phyloP scores from a whole-genome alignment of 1,140 invertebrate species.

The Zaprionus davidi region DNA sequence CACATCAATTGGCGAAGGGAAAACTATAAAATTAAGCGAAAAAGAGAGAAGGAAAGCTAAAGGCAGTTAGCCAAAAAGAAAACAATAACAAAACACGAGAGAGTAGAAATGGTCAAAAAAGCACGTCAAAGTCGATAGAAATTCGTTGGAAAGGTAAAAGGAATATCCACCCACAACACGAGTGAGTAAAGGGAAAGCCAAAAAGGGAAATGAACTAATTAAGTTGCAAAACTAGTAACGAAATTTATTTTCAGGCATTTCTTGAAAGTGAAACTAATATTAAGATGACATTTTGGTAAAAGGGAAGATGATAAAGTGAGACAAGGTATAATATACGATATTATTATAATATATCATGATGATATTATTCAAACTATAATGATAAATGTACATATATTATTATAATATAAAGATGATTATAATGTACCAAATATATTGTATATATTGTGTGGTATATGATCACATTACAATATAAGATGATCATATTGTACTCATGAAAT shows the following conservation, averaged over 20 bases:
- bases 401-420: too few relatives aligned
- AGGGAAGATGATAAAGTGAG: not conserved
- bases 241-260: not conserved
- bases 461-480: too few relatives aligned
- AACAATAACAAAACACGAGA: not conserved
- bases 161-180: constrained; percentile 23
- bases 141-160: constrained; percentile 18
- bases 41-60: not conserved
- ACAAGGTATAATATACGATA: too few relatives aligned
- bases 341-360: not conserved
- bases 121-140: not conserved
- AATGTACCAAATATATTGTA: too few relatives aligned
- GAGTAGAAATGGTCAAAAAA: constrained; percentile 14
- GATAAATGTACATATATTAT: too few relatives aligned
- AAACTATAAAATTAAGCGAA: constrained; percentile 13
- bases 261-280: not conserved
- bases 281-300: not conserved
- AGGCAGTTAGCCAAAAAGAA: constrained; percentile 2
- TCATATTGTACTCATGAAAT: too few relatives aligned
- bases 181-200: constrained; percentile 27
- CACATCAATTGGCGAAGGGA: constrained; percentile 23
- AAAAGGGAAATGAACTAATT: constrained; percentile 45
- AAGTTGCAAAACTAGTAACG: constrained; percentile 13
- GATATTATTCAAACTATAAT: too few relatives aligned
- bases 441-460: too few relatives aligned